Evolutionary conservation across 2,888 invertebrate genomes (phyloP).

Genomic region (Azorinus chamasolen): DNA sequence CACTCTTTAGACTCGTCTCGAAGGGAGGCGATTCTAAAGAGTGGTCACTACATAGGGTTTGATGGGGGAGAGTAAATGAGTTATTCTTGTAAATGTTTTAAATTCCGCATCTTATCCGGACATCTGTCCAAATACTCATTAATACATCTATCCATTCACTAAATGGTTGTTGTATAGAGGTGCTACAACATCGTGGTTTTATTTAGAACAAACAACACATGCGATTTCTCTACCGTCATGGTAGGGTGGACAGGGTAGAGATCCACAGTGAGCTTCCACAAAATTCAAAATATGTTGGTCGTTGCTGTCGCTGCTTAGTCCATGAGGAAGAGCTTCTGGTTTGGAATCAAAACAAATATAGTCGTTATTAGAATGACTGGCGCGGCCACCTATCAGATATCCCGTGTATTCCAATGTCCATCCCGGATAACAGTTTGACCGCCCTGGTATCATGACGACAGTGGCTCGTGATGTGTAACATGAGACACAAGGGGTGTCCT

Average conservation of each 20-base stretch:
- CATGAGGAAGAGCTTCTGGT: slow-evolving; percentile 6
- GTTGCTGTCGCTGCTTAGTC: not conserved
- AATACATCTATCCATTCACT: no score
- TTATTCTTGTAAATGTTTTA: no score
- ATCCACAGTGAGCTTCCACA: slow-evolving; percentile 21
- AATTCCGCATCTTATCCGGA: no score
- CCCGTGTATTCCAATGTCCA: slow-evolving; percentile 28
- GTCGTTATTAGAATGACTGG: not conserved
- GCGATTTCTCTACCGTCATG: slow-evolving; percentile 41
- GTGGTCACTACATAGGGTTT: no score
- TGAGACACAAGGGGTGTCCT: slow-evolving; percentile 21
- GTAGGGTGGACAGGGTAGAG: slow-evolving; percentile 37
- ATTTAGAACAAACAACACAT: slow-evolving; percentile 48
- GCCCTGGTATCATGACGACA: slow-evolving; percentile 19
- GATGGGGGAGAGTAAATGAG: no score
- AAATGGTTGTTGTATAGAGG: no score
- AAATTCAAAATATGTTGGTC: slow-evolving; percentile 18
- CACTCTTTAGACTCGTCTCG: no score
- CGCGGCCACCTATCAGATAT: not conserved
- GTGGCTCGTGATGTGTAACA: slow-evolving; percentile 3
- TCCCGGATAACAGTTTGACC: slow-evolving; percentile 17
- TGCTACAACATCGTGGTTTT: no score
- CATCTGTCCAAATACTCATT: no score
- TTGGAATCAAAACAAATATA: slow-evolving; percentile 16
- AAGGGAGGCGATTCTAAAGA: no score